Evolutionary conservation across 2,797 vertebrate species (phyloP), one percentile per base, ranked within the genome.

Genomic region (Bryconaethiops microstoma): DNA sequence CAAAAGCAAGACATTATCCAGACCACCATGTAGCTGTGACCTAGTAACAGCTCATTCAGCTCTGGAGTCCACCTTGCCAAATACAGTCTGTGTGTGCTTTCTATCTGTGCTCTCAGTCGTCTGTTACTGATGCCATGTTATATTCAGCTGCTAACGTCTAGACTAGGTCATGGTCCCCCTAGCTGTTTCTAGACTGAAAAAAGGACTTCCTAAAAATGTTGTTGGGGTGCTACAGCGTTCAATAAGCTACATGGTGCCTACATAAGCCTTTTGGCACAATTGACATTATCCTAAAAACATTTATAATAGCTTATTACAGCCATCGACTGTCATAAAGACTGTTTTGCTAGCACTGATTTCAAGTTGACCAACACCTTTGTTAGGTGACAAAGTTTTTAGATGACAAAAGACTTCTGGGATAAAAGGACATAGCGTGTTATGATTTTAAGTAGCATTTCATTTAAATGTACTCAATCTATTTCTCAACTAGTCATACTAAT

Each of bases 21-120:
- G 84, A 85, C 78, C 57, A 57, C 73, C 82, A n/a, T 60, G 16
- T 42, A 74, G 71, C 73, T 57, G 67, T 85, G 80, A 86, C 83
- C 80, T 75, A 86, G 74, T 83, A 86, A 80, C 62, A 85, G 70
- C 79, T 84, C 80, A 70, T 90, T 89, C 87, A 90, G 87, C 88
- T 74, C 73, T 80, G 54, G 63, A 65, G 16, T 4, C 63, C 35
- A 45, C 39, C 39, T 40, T 73, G 65, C 77, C 64, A 7, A 84
- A 76, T 78, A 76, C 85, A 84, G 60, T 75, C 84, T 80, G 84
- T 40, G 62, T 87, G 85, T 21, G 64, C 54, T 80, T 83, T 72
- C 57, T 83, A 75, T 78, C 73, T 25, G 14, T 60, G 67, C n/a
- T 9, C 62, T 80, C 75, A 75, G 68, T 55, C 69, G 59, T 75